These are phyloP conservation scores for Apostichopus japonicus DNA, from an alignment of 35 echinoderm and acorn worm species.

Conservation along the genomic window DNA sequence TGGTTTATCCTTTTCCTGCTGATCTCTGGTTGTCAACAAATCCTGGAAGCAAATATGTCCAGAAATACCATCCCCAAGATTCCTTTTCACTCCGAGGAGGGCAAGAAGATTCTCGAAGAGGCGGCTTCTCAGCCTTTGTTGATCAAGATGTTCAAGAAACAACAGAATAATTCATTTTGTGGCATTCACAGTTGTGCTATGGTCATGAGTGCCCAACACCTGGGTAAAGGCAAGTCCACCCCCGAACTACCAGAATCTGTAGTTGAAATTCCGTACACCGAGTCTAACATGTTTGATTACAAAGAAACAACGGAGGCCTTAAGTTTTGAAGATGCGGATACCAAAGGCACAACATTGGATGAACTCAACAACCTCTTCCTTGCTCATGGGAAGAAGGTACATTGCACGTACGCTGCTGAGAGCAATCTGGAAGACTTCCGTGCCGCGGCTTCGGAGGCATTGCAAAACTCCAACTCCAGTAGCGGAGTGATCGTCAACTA, in stretches of 20 bases:
- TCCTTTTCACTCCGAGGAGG: slow-evolving; percentile 64
- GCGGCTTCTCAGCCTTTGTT: slow-evolving; percentile 30
- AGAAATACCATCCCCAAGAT: slow-evolving; percentile 51
- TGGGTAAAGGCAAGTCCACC: slow-evolving; percentile 47
- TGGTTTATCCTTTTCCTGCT: no score
- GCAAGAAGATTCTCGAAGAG: slow-evolving; percentile 63
- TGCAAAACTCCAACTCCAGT: slow-evolving; percentile 45
- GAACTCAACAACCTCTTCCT: slow-evolving; percentile 42
- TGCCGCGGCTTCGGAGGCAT: slow-evolving; percentile 33
- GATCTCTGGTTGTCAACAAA: no score
- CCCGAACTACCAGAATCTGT: not conserved
- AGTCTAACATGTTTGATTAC: slow-evolving; percentile 74
- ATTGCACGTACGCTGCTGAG: slow-evolving; percentile 48
- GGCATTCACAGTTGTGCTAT: slow-evolving; percentile 72
- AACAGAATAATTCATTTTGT: slow-evolving; percentile 71
- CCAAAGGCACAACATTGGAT: slow-evolving; percentile 51
- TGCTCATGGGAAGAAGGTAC: slow-evolving; percentile 28
- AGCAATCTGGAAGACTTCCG: slow-evolving; percentile 71
- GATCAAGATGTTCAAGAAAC: slow-evolving; percentile 71
- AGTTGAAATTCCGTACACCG: slow-evolving; percentile 20
- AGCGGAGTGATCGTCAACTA: slow-evolving; percentile 72
- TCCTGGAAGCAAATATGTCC: not conserved
- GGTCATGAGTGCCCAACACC: slow-evolving; percentile 66
- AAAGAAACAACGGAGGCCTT: slow-evolving; percentile 62
- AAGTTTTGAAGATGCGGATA: slow-evolving; percentile 11